Evolutionary conservation across 2,888 invertebrate genomes (phyloP), one percentile per base, ranked within the genome.

Genomic region (Unio delphinus): DNA sequence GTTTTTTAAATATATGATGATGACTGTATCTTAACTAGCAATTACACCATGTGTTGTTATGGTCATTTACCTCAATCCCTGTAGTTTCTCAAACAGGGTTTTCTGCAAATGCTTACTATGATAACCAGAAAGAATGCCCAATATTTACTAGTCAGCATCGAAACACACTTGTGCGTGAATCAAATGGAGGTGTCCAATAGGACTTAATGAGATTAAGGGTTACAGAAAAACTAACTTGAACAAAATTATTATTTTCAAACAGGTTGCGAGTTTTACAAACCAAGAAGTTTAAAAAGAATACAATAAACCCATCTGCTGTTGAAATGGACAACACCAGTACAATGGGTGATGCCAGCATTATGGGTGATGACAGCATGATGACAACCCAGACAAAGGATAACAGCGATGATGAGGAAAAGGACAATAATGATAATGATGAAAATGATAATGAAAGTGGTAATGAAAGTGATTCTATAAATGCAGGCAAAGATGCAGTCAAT

Each of bases 371-470:
- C 20, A 73, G 73, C 55, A 68, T 67, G 86, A 88, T 73, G 85
- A 88, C 56, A 83, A 86, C 67, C 83, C 89, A 55, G 86, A 86
- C 63, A 86, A 88, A 64, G 80, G 82, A 86, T 23, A 82, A 81
- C 30, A 87, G 80, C 70, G 82, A 82, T 60, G 77, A 80, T 56
- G 78, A 80, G n/a, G 77, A 76, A 26, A 74, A 77, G 20, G 70
- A 67, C 17, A 67, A 63, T 23, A 34, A 72, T 55, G 72, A 79
- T 60, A 67, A 70, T n/a, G 78, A 79, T 7, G 75, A 65, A 23
- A 80, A 81, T 61, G 77, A 75, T 57, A 72, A 74, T 60, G 74
- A 76, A 18, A 54, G 30, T 55, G 57, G 57, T 4, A 65, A 69
- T 56, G 74, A 75, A 30, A 45, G 45, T 45, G 45, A 45, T 45